A percentile compares a stretch with the other conserved stretches of the same genome.
Conservation (phyloP, 92 coral and sea anemone species). For the Umimayanthus kanabou region DNA sequence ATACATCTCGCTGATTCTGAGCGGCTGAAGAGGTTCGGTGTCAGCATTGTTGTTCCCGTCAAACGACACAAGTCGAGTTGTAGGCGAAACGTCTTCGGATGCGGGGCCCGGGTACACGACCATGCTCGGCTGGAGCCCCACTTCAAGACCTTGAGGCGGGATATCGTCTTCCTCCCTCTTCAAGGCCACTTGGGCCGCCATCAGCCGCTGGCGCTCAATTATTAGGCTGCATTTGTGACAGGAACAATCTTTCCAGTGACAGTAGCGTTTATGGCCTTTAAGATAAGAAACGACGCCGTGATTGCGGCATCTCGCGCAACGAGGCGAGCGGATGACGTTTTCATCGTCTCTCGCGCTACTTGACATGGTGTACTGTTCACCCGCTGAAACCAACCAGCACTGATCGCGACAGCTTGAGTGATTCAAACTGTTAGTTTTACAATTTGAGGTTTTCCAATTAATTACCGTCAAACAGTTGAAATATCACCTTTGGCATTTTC, state of each 20-base stretch:
- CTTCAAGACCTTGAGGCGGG: conserved; percentile 35
- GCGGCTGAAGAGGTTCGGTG: conserved; percentile 14
- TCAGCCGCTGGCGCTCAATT: conserved; percentile 95
- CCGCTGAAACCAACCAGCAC: conserved; percentile 7
- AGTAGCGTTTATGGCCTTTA: conserved; percentile 93
- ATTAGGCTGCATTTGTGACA: conserved; percentile 93
- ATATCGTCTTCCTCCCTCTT: conserved; percentile 91
- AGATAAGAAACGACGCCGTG: conserved; percentile 80
- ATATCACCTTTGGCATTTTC: conserved; percentile 66
- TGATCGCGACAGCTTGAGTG: conserved; percentile 54
- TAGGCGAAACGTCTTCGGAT: not conserved
- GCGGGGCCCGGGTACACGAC: conserved; percentile 30
- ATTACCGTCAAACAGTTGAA: conserved; percentile 78
- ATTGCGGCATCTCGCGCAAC: conserved; percentile 96
- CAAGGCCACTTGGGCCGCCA: conserved; percentile 98
- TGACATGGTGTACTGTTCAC: conserved; percentile 49
- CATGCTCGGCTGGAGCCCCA: conserved; percentile 12
- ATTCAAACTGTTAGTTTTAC: conserved; percentile 80
- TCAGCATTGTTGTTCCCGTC: conserved; percentile 30
- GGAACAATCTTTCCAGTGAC: conserved; percentile 91
- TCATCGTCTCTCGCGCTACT: conserved; percentile 58
- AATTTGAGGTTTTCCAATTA: conserved; percentile 77
- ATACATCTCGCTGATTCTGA: conserved; percentile 16
- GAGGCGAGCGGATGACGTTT: conserved; percentile 74
- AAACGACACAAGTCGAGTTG: conserved; percentile 19